Percentiles rank a stretch among this genome's conserved stretches.
These are phyloP conservation scores for Macropis europaea DNA, from an alignment of 2,888 invertebrate genomes.

Conservation along the genomic window DNA sequence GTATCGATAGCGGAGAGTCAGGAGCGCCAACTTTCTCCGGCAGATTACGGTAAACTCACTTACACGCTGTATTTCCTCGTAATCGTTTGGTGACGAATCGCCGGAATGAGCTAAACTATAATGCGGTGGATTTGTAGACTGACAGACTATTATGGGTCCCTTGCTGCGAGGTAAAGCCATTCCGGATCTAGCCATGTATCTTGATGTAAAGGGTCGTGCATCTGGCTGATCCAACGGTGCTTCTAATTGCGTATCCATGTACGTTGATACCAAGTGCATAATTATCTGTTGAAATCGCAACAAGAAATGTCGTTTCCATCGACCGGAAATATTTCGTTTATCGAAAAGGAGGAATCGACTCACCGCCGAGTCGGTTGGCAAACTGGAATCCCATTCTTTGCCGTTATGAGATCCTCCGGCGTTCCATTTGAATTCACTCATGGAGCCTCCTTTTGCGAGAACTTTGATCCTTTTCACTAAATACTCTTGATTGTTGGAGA, in stretches of 20 bases:
- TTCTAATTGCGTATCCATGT: conserved; percentile 91
- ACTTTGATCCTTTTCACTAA: conserved; percentile 89
- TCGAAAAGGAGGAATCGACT: conserved; percentile 37
- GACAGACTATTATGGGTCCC: conserved; percentile 83
- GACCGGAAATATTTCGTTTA: not conserved
- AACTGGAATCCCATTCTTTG: conserved; percentile 89
- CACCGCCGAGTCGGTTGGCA: conserved; percentile 94
- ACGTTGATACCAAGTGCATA: conserved; percentile 91
- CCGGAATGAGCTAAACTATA: conserved; percentile 83
- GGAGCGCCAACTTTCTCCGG: not conserved
- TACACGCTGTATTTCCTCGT: conserved; percentile 87
- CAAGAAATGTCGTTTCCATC: not conserved
- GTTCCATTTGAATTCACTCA: conserved; percentile 94
- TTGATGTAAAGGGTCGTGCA: conserved; percentile 84
- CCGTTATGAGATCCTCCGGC: conserved; percentile 88
- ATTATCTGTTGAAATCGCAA: conserved; percentile 83
- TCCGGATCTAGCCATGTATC: conserved; percentile 78
- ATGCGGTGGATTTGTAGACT: conserved; percentile 86
- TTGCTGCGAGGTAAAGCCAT: conserved; percentile 80
- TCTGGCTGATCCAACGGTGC: conserved; percentile 85
- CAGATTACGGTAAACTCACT: conserved; percentile 14
- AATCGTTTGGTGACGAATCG: conserved; percentile 80
- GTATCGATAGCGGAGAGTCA: not conserved
- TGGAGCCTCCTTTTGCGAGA: conserved; percentile 90
- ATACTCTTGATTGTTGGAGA: conserved; percentile 92